Conservation (phyloP, 2,888 invertebrate genomes). For the Diarsia mendica region DNA sequence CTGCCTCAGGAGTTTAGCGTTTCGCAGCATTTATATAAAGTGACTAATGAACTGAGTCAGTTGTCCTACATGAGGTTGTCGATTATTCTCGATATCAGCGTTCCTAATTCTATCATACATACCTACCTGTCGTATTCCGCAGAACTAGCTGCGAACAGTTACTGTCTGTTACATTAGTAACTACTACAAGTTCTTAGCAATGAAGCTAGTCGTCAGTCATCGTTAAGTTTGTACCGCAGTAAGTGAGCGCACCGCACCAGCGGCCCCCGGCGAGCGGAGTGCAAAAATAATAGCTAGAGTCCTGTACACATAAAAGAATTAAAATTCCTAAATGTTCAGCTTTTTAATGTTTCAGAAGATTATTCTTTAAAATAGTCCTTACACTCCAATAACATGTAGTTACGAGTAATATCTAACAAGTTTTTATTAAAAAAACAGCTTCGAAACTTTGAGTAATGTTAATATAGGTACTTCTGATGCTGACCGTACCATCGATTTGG, state of each 20-base stretch:
- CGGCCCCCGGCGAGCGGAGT: background rate
- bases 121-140: background rate
- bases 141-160: background rate
- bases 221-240: background rate
- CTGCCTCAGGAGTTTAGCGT: background rate
- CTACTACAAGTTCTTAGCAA: background rate
- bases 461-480: too few species aligned
- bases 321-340: too few species aligned
- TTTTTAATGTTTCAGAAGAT: too few species aligned
- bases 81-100: background rate
- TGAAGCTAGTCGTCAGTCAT: background rate
- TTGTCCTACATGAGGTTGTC: background rate
- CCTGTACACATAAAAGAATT: too few species aligned
- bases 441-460: too few species aligned
- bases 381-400: too few species aligned
- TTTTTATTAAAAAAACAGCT: too few species aligned
- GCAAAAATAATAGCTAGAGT: too few species aligned
- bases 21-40: background rate
- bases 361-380: too few species aligned
- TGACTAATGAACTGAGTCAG: background rate
- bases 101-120: background rate
- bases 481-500: too few species aligned
- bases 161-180: background rate
- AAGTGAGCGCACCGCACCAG: too few species aligned
- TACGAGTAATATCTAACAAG: too few species aligned